Percentiles rank a stretch among this genome's conserved stretches.
phyloP scores from a whole-genome alignment of 2,888 invertebrate genomes.

The Andrena fulva region DNA sequence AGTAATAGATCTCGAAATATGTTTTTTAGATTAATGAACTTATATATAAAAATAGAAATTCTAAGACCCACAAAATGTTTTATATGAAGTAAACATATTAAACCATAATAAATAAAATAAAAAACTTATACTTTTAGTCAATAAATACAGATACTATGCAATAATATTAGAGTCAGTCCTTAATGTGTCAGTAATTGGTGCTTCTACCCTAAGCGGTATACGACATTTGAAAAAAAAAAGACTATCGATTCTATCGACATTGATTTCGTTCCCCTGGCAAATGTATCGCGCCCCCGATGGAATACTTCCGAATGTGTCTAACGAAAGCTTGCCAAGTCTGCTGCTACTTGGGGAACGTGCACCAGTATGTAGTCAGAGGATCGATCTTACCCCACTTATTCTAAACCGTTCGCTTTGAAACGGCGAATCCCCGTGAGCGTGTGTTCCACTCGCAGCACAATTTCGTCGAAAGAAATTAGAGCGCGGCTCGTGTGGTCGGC shows the following conservation, averaged over 20 bases:
- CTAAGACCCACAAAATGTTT: no score
- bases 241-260: neutral
- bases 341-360: neutral
- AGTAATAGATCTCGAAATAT: no score
- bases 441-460: slow-evolving; percentile 20
- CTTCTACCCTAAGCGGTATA: neutral
- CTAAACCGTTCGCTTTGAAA: neutral
- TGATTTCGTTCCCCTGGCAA: neutral
- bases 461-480: slow-evolving; percentile 78
- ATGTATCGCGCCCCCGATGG: neutral
- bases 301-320: neutral
- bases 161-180: no score
- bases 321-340: neutral
- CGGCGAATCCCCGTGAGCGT: neutral
- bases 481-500: slow-evolving; percentile 55
- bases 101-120: no score
- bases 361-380: neutral
- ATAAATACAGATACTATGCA: no score
- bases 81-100: no score
- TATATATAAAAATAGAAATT: no score
- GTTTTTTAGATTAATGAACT: no score
- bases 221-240: neutral
- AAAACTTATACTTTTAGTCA: no score
- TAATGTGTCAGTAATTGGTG: no score
- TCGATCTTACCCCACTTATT: neutral